Evolutionary conservation across 2,888 invertebrate genomes (phyloP), one percentile per base, ranked within the genome.

Genomic region (Erynnis tages): DNA sequence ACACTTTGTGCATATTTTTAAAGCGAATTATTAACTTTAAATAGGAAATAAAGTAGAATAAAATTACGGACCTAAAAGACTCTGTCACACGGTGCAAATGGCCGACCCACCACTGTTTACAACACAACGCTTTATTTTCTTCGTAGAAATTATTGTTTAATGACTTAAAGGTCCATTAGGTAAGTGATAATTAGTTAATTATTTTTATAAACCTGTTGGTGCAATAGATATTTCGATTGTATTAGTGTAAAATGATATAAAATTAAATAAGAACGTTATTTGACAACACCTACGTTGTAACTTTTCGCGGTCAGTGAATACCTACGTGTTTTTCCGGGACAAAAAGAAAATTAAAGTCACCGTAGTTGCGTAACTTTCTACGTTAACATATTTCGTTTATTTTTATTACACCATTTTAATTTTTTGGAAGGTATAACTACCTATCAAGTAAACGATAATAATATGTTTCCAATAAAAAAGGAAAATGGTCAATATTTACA

Each of bases 21-120:
- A 64, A 46, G 49, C 58, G 66, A 73, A 85, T 86, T 76, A 73
- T 79, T 72, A 75, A 85, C 79, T 90, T 90, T 86, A 74, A 78
- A 76, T 69, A 69, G 69, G 69, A 78, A 78, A 65, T 79, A 74
- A 61, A 70, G 62, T 65, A 79, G 73, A 78, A 79, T 79, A 79
- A 84, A 85, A 76, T 81, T 85, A 90, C 91, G 79, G 82, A 90
- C 91, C 90, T 89, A 88, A 79, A 50, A 89, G 82, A 90, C 91
- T 91, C 91, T 92, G 92, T 92, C 91, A 88, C 91, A 91, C 91
- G 91, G 90, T 90, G 90, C 91, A 91, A 92, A 93, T 93, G 93
- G 93, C 92, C 91, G 93, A 92, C 91, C 91, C 91, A 92, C 92
- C 92, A 92, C 92, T 90, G 82, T 86, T 87, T 84, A 82, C 91